These are phyloP conservation scores for Ethmia dodecea DNA, from an alignment of 2,888 invertebrate genomes.

Conservation along the genomic window DNA sequence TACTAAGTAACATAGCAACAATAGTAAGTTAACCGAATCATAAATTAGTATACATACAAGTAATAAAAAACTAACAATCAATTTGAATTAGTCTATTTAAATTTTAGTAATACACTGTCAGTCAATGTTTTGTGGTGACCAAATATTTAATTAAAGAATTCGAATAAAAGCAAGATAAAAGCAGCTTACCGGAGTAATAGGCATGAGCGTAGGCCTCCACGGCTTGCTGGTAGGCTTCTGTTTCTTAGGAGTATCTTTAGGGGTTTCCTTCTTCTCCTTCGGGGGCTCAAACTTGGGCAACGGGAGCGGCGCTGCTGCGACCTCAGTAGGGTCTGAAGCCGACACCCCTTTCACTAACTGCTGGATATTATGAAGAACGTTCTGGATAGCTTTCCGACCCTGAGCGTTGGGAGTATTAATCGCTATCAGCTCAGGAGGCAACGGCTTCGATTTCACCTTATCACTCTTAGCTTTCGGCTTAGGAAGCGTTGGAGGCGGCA, in stretches of 20 bases:
- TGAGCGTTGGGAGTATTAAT: slow-evolving; percentile 71
- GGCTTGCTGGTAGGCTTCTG: slow-evolving; percentile 78
- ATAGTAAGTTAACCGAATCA: too few relatives aligned
- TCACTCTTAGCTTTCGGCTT: slow-evolving; percentile 34
- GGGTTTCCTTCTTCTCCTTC: slow-evolving; percentile 25
- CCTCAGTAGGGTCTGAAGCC: slow-evolving; percentile 62
- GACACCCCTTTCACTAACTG: slow-evolving; percentile 68
- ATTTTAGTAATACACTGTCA: too few relatives aligned
- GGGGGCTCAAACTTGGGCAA: slow-evolving; percentile 40
- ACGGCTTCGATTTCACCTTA: slow-evolving; percentile 48
- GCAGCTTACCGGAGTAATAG: slow-evolving; percentile 73
- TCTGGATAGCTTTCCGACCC: slow-evolving; percentile 65
- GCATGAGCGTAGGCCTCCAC: slow-evolving; percentile 85
- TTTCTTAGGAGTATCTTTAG: slow-evolving; percentile 53
- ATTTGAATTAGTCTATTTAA: too few relatives aligned
- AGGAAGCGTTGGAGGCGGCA: slow-evolving; percentile 52
- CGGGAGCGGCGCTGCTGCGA: slow-evolving; percentile 55
- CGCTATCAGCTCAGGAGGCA: slow-evolving; percentile 79
- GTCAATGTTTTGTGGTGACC: too few relatives aligned
- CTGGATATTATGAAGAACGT: slow-evolving; percentile 67
- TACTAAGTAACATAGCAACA: too few relatives aligned
- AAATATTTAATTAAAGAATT: too few relatives aligned
- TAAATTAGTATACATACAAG: too few relatives aligned
- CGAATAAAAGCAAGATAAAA: too few relatives aligned
- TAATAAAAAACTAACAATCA: too few relatives aligned